Conservation (phyloP, 2,888 invertebrate species). For the Silvanus unidentatus region DNA sequence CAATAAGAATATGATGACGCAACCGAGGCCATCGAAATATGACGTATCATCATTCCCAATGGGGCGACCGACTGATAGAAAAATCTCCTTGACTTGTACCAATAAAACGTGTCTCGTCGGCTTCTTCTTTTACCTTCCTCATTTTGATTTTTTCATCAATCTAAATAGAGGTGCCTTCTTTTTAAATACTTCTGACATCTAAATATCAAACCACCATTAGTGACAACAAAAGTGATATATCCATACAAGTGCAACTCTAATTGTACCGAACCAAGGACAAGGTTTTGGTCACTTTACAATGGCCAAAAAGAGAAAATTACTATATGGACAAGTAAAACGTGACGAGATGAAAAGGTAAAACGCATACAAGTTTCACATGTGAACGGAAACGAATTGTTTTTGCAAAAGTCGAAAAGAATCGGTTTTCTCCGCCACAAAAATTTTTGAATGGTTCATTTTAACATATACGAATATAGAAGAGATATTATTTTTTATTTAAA, state of each 20-base stretch:
- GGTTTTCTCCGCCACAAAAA: too few relatives aligned
- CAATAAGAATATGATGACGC: conserved; percentile 34
- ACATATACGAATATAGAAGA: neutral
- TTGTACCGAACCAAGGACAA: too few relatives aligned
- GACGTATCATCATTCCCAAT: conserved; percentile 40
- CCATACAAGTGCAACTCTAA: too few relatives aligned
- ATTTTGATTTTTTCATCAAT: conserved; percentile 2
- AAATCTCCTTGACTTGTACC: conserved; percentile 25
- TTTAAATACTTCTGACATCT: conserved; percentile 13
- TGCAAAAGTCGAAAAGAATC: neutral
- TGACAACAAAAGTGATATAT: conserved; percentile 22
- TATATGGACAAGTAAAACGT: too few relatives aligned
- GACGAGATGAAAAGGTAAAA: too few relatives aligned
- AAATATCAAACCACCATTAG: conserved; percentile 21
- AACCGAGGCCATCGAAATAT: conserved; percentile 33
- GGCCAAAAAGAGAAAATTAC: too few relatives aligned
- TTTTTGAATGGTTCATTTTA: neutral
- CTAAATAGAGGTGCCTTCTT: conserved; percentile 9
- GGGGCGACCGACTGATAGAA: conserved; percentile 29
- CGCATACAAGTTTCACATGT: too few relatives aligned
- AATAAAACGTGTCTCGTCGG: conserved; percentile 24
- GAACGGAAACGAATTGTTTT: too few relatives aligned
- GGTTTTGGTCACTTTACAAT: too few relatives aligned
- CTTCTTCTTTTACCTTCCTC: conserved; percentile 14
- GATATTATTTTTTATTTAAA: neutral